Conservation (phyloP, 2,797 vertebrate genomes). For the Lutjanus campechanus region DNA sequence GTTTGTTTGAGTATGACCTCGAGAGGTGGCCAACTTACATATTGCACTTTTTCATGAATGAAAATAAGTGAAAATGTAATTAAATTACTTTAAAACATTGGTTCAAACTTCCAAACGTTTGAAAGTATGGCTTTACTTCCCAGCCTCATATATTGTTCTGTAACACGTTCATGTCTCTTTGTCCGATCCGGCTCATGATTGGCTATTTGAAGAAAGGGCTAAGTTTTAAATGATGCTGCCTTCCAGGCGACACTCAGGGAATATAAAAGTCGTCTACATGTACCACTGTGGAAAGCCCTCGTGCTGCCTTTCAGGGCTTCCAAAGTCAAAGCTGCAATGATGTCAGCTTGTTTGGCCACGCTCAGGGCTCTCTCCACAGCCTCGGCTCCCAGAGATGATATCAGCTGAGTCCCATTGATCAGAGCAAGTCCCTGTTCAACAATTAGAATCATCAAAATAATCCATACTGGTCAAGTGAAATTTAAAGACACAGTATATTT, state of each 20-base stretch:
- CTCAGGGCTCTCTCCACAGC: conserved; percentile 90
- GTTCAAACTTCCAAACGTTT: too few species aligned
- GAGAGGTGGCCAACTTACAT: too few species aligned
- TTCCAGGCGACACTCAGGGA: background rate
- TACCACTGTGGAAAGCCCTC: conserved; percentile 91
- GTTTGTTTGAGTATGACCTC: too few species aligned
- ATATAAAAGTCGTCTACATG: background rate
- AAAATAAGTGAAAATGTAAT: too few species aligned
- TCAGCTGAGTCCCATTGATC: conserved; percentile 94
- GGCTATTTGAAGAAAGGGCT: background rate
- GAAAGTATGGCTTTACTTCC: too few species aligned
- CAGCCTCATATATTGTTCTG: too few species aligned
- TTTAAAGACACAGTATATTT: background rate
- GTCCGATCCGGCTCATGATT: background rate
- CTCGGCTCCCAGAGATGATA: conserved; percentile 91
- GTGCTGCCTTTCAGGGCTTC: conserved; percentile 92
- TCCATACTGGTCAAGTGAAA: background rate
- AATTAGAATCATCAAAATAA: background rate
- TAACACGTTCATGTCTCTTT: background rate
- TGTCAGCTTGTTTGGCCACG: conserved; percentile 90
- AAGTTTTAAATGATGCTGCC: background rate
- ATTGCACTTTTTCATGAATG: too few species aligned
- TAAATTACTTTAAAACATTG: too few species aligned
- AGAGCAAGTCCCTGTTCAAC: conserved; percentile 87
- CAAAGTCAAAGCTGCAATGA: conserved; percentile 90